Percentiles rank a stretch among this genome's conserved stretches.
phyloP scores from a whole-genome alignment of 2,797 vertebrate genomes.

The Muscicapa comitata region DNA sequence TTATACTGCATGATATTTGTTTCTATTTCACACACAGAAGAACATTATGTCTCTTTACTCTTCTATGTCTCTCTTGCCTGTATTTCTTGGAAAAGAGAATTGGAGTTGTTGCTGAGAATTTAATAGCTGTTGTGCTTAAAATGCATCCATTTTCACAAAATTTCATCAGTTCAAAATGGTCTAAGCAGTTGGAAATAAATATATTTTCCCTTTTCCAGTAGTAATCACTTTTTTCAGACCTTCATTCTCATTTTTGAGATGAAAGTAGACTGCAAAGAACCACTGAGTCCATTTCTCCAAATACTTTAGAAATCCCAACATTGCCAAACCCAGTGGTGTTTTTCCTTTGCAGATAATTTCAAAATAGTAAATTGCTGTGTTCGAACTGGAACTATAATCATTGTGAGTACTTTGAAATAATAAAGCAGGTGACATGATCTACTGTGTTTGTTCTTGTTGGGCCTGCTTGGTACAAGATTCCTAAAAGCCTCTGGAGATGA shows the following conservation, averaged over 20 bases:
- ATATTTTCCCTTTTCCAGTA: background rate
- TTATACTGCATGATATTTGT: background rate
- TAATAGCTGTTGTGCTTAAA: slow-evolving; percentile 11
- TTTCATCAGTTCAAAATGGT: background rate
- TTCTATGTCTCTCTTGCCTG: background rate
- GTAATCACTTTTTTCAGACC: background rate
- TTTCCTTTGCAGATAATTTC: background rate
- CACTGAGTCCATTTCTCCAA: background rate
- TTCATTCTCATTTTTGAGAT: background rate
- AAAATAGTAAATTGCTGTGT: background rate
- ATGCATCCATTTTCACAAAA: background rate
- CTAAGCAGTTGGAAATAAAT: background rate
- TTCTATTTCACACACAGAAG: slow-evolving; percentile 14
- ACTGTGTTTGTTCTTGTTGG: background rate
- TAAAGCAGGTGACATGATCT: slow-evolving; percentile 2
- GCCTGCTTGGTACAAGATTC: background rate
- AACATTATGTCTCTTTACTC: slow-evolving; percentile 30
- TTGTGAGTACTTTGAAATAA: background rate
- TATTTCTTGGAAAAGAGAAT: slow-evolving; percentile 44
- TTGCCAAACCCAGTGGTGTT: background rate
- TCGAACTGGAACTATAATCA: background rate
- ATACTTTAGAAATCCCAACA: background rate
- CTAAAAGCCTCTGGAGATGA: slow-evolving; percentile 41
- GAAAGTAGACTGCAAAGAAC: background rate
- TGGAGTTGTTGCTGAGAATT: background rate